These are phyloP conservation scores for Leptopilina syphax DNA, from an alignment of 2,888 invertebrate genomes.

Conservation along the genomic window DNA sequence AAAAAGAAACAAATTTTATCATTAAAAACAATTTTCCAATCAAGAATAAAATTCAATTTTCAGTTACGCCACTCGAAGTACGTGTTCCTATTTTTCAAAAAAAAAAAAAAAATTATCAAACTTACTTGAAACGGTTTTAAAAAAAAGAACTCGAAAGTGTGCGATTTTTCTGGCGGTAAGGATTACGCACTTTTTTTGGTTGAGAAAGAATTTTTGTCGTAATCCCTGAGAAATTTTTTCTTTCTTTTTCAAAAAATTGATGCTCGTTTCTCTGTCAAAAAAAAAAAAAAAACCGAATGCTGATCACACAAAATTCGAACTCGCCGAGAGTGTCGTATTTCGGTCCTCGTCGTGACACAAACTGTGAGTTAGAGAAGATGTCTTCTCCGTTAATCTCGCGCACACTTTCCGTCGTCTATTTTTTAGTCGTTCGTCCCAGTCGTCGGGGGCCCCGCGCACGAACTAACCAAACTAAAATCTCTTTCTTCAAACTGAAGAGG, in stretches of 20 bases:
- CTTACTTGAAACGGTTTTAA: slow-evolving; percentile 32
- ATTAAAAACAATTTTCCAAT: not conserved
- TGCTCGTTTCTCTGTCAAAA: slow-evolving; percentile 20
- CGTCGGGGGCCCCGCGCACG: slow-evolving; percentile 76
- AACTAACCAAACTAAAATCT: slow-evolving; percentile 74
- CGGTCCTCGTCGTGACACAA: slow-evolving; percentile 55
- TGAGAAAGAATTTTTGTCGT: slow-evolving; percentile 21
- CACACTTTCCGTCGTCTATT: slow-evolving; percentile 57
- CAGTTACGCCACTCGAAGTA: slow-evolving; percentile 24
- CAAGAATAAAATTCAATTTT: not conserved
- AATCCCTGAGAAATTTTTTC: slow-evolving; percentile 25
- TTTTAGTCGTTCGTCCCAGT: slow-evolving; percentile 72
- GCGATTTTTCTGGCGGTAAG: slow-evolving; percentile 41
- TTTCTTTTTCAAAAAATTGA: not conserved
- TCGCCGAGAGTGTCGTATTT: slow-evolving; percentile 45
- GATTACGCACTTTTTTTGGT: slow-evolving; percentile 31
- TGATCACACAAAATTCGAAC: slow-evolving; percentile 38
- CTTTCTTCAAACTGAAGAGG: slow-evolving; percentile 27
- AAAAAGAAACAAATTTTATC: no score
- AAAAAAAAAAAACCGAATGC: not conserved
- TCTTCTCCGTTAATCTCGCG: slow-evolving; percentile 53
- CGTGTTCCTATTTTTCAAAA: not conserved
- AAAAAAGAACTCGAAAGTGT: slow-evolving; percentile 25
- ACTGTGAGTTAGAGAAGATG: slow-evolving; percentile 51
- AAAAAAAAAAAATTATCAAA: not conserved